These are phyloP conservation scores for Cichlasoma orientale DNA, from an alignment of 2,797 vertebrate genomes.

Conservation along the genomic window DNA sequence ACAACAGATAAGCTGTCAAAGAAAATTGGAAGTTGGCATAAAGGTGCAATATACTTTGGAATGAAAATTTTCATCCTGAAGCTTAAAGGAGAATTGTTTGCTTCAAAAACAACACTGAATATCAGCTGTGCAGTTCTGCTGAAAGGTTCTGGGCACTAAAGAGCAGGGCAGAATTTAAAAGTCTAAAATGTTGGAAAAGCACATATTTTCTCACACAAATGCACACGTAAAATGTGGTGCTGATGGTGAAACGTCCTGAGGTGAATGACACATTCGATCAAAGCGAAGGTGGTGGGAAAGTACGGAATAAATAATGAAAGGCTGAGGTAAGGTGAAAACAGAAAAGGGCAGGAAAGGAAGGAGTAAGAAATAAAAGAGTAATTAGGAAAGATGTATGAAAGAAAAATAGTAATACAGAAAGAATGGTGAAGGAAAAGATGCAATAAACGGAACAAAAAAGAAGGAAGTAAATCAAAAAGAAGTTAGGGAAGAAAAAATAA, in stretches of 20 bases:
- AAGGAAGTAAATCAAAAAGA: background rate
- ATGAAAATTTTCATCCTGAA: background rate
- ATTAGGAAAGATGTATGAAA: background rate
- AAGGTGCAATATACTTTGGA: background rate
- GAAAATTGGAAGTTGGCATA: background rate
- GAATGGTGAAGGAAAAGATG: background rate
- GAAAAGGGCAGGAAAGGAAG: background rate
- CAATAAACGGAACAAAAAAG: background rate
- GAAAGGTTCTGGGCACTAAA: background rate
- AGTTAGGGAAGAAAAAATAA: background rate
- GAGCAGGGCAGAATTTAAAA: background rate
- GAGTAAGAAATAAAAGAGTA: background rate
- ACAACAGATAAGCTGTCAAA: background rate
- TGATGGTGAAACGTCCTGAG: background rate
- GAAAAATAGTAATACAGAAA: background rate
- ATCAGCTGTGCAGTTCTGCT: background rate
- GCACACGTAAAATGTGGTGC: too few species aligned
- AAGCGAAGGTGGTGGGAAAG: background rate
- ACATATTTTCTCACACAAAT: background rate
- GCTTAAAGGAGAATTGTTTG: background rate
- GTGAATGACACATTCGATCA: background rate
- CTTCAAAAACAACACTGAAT: background rate
- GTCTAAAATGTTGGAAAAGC: background rate
- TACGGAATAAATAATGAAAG: background rate
- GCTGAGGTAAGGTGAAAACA: too few species aligned